A percentile compares a stretch with the other conserved stretches of the same genome.
Conservation (phyloP, 2,888 invertebrate genomes). For the Sarcophaga variegata region DNA sequence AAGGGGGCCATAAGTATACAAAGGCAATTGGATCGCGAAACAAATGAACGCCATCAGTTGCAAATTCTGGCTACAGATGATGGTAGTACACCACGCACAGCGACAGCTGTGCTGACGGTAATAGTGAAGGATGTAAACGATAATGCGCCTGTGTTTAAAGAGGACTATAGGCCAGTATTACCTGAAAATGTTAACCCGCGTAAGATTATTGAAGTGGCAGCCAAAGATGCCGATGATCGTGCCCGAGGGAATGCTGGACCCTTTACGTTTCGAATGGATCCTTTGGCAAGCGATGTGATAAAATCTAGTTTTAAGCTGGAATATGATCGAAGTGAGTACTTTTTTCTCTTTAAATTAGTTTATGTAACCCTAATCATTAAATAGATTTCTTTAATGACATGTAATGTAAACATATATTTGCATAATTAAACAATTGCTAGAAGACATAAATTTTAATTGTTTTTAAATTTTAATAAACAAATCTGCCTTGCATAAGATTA, state of each 20-base stretch:
- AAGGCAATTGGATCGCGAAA: slow-evolving; percentile 94
- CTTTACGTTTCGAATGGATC: slow-evolving; percentile 95
- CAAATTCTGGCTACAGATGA: slow-evolving; percentile 97
- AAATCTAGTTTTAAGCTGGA: slow-evolving; percentile 96
- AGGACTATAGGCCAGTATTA: slow-evolving; percentile 94
- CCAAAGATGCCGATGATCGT: slow-evolving; percentile 95
- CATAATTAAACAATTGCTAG: no score
- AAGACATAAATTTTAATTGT: no score
- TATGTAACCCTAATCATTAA: background rate
- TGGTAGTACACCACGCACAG: slow-evolving; percentile 94
- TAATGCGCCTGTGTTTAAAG: slow-evolving; percentile 94
- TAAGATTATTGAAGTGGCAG: slow-evolving; percentile 94
- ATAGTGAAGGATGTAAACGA: slow-evolving; percentile 97
- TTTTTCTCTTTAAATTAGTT: background rate
- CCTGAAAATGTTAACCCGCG: slow-evolving; percentile 95
- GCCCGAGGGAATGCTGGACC: slow-evolving; percentile 97
- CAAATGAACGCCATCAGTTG: slow-evolving; percentile 95
- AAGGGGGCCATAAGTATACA: slow-evolving; percentile 97
- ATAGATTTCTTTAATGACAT: background rate
- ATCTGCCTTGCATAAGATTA: no score
- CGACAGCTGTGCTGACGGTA: slow-evolving; percentile 94
- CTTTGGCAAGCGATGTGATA: slow-evolving; percentile 95
- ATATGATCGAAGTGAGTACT: slow-evolving; percentile 93
- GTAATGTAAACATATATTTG: no score
- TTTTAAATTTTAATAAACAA: no score